phyloP scores from a whole-genome alignment of 1,140 invertebrate genomes.

The Calephelis nemesis region DNA sequence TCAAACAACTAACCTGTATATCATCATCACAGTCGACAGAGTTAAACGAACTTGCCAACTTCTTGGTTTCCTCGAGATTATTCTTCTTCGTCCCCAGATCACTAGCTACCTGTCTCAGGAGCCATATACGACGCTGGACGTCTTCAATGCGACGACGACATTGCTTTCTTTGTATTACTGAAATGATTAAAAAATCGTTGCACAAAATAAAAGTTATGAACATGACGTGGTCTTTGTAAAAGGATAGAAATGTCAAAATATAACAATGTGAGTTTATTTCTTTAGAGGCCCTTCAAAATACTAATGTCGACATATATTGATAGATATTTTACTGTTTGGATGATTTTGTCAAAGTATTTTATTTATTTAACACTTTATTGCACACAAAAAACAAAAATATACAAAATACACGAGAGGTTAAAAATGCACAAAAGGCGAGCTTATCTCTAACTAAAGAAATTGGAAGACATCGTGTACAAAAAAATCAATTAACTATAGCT shows the following conservation, averaged over 20 bases:
- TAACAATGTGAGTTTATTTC: background rate
- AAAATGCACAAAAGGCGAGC: too few species aligned
- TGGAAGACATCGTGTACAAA: too few species aligned
- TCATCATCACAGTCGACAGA: constrained; percentile 32
- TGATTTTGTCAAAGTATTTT: too few species aligned
- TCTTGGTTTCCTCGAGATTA: constrained; percentile 47
- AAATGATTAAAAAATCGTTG: constrained; percentile 22
- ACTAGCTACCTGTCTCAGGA: constrained; percentile 45
- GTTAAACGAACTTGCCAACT: constrained; percentile 49
- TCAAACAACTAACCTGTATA: constrained; percentile 39
- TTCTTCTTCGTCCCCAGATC: constrained; percentile 46
- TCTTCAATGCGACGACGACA: constrained; percentile 32
- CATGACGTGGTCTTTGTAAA: background rate
- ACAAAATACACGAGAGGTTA: too few species aligned
- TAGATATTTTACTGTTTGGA: too few species aligned
- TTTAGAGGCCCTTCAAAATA: too few species aligned
- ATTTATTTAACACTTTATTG: too few species aligned
- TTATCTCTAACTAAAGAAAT: too few species aligned
- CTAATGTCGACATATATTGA: too few species aligned
- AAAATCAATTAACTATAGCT: too few species aligned
- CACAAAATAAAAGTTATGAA: background rate
- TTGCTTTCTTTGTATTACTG: constrained; percentile 51
- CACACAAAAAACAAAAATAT: too few species aligned
- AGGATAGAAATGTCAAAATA: background rate
- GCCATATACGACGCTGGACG: constrained; percentile 45